Evolutionary conservation across 1,140 invertebrate species (phyloP), one percentile per base, ranked within the genome.

Genomic region (Aricia agestis): DNA sequence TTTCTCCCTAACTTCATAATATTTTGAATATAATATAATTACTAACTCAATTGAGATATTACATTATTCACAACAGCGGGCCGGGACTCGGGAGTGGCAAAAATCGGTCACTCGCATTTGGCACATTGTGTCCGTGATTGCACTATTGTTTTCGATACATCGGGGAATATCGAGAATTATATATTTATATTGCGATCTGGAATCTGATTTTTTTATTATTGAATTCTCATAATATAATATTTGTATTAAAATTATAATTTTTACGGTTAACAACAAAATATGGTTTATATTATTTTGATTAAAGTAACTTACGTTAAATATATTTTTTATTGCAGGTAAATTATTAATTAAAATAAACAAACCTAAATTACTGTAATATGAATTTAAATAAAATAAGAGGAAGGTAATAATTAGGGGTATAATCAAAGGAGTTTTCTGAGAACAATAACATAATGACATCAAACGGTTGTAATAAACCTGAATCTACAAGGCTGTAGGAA

Each of bases 41-140:
- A 52, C 45, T 52, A 13, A 52, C 45, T 52, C 45, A 52, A 52
- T 52, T 52, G 11, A 52, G 45, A 15, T 15, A 52, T 52, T 11
- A 52, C 45, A 52, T 52, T 52, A 52, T 52, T 52, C 45, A 52
- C 13, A 52, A 15, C 13, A 52, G 41, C 41, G 41, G 13, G 45
- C 4, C 0, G 45, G 45, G 45, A 13, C 6, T 52, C 13, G 10
- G 45, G 11, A 52, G 41, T 42, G 41, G 41, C 70, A 72, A 72
- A 76, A 79, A 77, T 77, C 74, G 76, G 74, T 79, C 72, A 70
- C 71, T 72, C 41, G 69, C 66, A 79, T 79, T 76, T 52, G 45
- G 11, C 11, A 13, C 11, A 52, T 52, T 52, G 45, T 52, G 1
- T 68, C 63, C 67, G 70, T 76, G 75, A 77, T 78, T 78, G 70